Base-by-base conservation (phyloP, 2,888 invertebrate species). In the Blastobasis adustella region DNA sequence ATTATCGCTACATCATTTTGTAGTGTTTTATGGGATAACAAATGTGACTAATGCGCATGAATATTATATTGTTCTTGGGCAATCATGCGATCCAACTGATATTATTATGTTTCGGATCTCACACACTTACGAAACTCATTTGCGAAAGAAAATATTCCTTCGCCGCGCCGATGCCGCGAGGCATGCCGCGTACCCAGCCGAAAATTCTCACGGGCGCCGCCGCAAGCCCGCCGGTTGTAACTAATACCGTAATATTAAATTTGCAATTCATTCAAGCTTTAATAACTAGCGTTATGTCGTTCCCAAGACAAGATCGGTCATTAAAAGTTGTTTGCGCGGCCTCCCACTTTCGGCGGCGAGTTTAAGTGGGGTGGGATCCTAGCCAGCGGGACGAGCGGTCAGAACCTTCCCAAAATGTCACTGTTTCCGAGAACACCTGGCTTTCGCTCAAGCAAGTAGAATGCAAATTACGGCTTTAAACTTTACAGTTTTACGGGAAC, bases 1-100 rank as follows among this genome's bases (percentile, higher is more conserved):
- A 80, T 82, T 82, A 78, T 79, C 63, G 57, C 61, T 60, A 58
- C 60, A 61, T 60, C 58, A 66, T 60, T 60, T 61, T 62, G 62
- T 60, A 66, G 61, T 54, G 50, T 58, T 66, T 71, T 69, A 69
- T 41, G 10, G 38, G 36, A 6, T 38, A 8, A 38, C 45, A 46
- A 45, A 39, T 23, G 23, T 23, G 3, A 23, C 23, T 23, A 23
- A 23, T 23, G 23, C 23, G 23, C 23, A 23, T 23, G 23, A 23
- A 23, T 23, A 23, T 23, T 23, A 23, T 23, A 23, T 23, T 23
- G 23, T 23, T 23, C 23, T 23, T 2, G 23, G 23, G 23, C 23
- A 23, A 23, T 23, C 23, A 23, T 23, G 23, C 23, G 23, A 23
- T 23, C 1, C 3, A 23, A 23, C 23, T 23, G 23, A 23, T 23